Conservation (phyloP, 2,797 vertebrate species). For the Tokudaia muenninki region DNA sequence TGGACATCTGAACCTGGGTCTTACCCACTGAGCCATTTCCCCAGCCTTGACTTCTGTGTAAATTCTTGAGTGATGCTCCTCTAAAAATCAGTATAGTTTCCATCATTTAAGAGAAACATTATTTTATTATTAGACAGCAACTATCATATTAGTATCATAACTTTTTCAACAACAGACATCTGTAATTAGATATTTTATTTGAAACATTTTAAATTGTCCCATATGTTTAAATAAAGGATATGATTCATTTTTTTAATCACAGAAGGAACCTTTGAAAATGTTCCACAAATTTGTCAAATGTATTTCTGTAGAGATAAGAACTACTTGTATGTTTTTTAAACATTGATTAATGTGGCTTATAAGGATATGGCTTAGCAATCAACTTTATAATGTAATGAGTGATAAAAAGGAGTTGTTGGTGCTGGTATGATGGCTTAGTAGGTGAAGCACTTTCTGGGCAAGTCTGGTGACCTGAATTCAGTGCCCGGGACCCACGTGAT, state of each 20-base stretch:
- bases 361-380: constrained; percentile 45
- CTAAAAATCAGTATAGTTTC: constrained; percentile 25
- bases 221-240: constrained; percentile 40
- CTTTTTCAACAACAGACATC: constrained; percentile 38
- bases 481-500: not conserved
- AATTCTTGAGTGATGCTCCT: constrained; percentile 35
- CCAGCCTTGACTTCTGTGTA: constrained; percentile 41
- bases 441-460: not conserved
- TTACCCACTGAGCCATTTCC: not conserved
- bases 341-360: not conserved
- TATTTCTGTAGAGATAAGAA: constrained; percentile 50
- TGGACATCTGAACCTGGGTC: not conserved
- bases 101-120: not conserved
- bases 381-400: constrained; percentile 36
- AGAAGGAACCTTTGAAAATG: constrained; percentile 48
- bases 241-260: constrained; percentile 13
- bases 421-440: not conserved
- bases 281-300: not conserved
- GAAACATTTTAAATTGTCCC: constrained; percentile 44
- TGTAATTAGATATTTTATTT: constrained; percentile 68
- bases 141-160: constrained; percentile 41
- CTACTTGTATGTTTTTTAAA: not conserved
- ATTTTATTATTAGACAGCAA: not conserved
- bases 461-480: not conserved
- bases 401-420: not conserved